These are phyloP conservation scores for Galeopterus variegatus DNA, from an alignment of 2,113 vertebrate species.

Conservation along the genomic window DNA sequence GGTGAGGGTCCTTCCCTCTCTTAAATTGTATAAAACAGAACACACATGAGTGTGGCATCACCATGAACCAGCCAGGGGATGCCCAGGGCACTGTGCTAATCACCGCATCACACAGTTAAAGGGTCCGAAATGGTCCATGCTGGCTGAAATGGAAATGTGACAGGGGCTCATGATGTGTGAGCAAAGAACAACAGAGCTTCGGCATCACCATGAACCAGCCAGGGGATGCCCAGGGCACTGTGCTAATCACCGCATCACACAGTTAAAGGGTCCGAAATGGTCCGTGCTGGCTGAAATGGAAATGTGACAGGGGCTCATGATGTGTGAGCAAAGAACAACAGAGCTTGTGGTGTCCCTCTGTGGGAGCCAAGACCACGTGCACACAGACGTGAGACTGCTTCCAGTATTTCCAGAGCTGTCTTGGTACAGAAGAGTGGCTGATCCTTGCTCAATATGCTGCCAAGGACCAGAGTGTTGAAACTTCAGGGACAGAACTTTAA, in stretches of 20 bases:
- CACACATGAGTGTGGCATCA: fast-evolving
- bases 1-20: no score
- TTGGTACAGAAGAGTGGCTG: not conserved
- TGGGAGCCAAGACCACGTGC: not conserved
- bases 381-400: fast-evolving
- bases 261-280: not conserved
- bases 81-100: fast-evolving
- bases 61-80: not conserved
- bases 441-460: not conserved
- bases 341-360: not conserved
- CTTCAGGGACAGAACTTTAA: not conserved
- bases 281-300: fast-evolving
- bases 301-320: fast-evolving
- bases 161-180: fast-evolving
- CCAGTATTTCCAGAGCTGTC: not conserved
- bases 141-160: not conserved
- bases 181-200: not conserved
- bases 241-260: no score
- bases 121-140: not conserved
- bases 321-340: not conserved
- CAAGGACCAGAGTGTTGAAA: not conserved
- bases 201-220: fast-evolving
- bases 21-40: not conserved
- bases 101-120: not conserved
- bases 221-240: no score